Evolutionary conservation across 2,888 invertebrate species (phyloP).

Genomic region (Scaeva pyrastri): DNA sequence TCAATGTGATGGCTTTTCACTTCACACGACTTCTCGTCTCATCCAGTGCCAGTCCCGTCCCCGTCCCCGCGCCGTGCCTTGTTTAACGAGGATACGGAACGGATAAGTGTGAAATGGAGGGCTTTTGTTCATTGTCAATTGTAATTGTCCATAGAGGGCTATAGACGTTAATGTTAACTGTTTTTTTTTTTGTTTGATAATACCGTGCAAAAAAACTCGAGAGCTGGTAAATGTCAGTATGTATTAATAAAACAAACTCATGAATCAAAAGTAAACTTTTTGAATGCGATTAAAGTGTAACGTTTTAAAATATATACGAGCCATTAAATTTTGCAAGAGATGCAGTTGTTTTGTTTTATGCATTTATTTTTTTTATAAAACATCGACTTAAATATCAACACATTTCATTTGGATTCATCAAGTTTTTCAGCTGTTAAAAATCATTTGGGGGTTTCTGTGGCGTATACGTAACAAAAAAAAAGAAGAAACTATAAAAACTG

Average conservation of each 20-base stretch:
- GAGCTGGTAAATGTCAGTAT: neutral
- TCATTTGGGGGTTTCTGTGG: neutral
- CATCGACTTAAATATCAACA: no score
- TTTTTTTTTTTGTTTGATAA: conserved; percentile 23
- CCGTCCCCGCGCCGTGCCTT: no score
- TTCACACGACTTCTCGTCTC: neutral
- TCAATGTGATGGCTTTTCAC: conserved; percentile 4
- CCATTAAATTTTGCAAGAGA: no score
- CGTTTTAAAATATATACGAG: no score
- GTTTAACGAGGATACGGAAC: neutral
- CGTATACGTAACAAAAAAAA: conserved; percentile 8
- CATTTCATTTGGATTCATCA: no score
- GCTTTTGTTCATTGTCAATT: conserved; percentile 28
- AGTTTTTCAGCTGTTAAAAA: neutral
- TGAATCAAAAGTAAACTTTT: neutral
- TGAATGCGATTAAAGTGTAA: neutral
- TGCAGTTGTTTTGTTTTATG: no score
- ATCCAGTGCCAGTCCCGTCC: no score
- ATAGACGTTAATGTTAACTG: conserved; percentile 31
- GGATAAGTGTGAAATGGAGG: conserved; percentile 11
- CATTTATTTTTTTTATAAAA: no score
- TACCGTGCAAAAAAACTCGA: neutral
- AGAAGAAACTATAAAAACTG: neutral
- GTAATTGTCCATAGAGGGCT: conserved; percentile 41
- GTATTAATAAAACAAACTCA: neutral